Evolutionary conservation across 2,113 vertebrate genomes (phyloP), one percentile per base, ranked within the genome.

Genomic region (Danionella cerebrum): DNA sequence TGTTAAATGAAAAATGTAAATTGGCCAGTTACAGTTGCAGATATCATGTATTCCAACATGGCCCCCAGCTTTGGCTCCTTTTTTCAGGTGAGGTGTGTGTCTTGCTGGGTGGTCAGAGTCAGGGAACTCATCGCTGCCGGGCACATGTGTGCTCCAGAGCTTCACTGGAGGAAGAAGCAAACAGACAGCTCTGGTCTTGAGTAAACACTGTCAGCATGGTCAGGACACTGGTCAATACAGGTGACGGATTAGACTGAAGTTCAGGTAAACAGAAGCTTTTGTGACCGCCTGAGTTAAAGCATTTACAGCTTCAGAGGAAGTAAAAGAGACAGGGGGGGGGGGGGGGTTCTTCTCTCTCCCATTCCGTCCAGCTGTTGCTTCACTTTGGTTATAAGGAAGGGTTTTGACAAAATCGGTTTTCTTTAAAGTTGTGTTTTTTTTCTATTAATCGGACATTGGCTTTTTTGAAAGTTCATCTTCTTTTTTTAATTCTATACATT

Each of bases 41-140:
- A n/a, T n/a, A n/a, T n/a, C n/a, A n/a, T n/a, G n/a, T n/a, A n/a
- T n/a, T n/a, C n/a, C n/a, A n/a, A 38, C 33, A 60, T 13, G 52
- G 41, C 27, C 35, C 63, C 41, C 45, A 57, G 14, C 14, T 35
- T 29, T 24, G 51, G 53, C 44, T 67, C 44, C 6, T 54, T 35
- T 67, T 70, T 22, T 25, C 67, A 72, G 72, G 65, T 74, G 65
- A 68, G n/a, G n/a, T 42, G 33, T 31, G 22, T 14, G 22, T 69
- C 76, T 69, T 18, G 1, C 54, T 78, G 76, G 76, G 76, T 74
- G 76, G 76, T 55, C 74, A 42, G 67, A 38, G 50, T 35, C 36
- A 45, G 8, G 12, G 19, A 48, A 47, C 29, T 7, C n/a, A 18
- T 14, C 44, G 39, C 11, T 1, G 4, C 29, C 48, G 14, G 27